Evolutionary conservation across 2,113 vertebrate genomes (phyloP).

Genomic region (Oreochromis spilurus): DNA sequence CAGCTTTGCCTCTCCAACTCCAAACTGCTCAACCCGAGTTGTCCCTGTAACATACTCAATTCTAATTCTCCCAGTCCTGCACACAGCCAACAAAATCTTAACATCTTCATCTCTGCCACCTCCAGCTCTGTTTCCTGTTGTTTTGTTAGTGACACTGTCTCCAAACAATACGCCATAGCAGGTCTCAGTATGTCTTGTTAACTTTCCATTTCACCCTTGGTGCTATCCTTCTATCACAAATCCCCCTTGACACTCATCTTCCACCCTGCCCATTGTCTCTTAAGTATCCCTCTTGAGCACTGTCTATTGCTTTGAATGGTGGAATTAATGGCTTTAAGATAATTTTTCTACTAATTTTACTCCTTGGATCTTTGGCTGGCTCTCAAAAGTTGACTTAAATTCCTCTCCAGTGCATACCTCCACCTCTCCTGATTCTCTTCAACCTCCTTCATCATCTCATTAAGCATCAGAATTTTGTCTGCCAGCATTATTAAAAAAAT

Average conservation of each 20-base stretch:
- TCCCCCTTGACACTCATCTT: background rate
- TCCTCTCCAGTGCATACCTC: background rate
- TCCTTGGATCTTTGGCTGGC: background rate
- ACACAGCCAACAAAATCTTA: accelerated
- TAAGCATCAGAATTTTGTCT: background rate
- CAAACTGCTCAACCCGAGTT: background rate
- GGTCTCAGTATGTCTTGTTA: background rate
- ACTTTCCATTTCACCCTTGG: background rate
- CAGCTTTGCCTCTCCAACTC: background rate
- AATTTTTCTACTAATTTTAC: background rate
- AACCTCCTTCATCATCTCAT: background rate
- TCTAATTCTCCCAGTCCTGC: background rate
- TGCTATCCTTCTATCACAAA: background rate
- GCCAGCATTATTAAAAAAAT: background rate
- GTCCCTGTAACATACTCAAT: background rate
- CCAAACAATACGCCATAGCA: background rate
- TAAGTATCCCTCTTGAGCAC: background rate
- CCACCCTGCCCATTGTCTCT: background rate
- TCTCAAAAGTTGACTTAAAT: background rate
- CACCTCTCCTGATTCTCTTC: background rate
- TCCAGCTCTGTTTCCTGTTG: background rate
- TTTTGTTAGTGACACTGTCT: background rate
- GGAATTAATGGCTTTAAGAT: background rate
- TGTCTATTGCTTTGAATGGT: background rate
- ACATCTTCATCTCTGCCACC: background rate